These are phyloP conservation scores for Eupithecia tripunctaria DNA, from an alignment of 2,888 invertebrate species.

Conservation along the genomic window DNA sequence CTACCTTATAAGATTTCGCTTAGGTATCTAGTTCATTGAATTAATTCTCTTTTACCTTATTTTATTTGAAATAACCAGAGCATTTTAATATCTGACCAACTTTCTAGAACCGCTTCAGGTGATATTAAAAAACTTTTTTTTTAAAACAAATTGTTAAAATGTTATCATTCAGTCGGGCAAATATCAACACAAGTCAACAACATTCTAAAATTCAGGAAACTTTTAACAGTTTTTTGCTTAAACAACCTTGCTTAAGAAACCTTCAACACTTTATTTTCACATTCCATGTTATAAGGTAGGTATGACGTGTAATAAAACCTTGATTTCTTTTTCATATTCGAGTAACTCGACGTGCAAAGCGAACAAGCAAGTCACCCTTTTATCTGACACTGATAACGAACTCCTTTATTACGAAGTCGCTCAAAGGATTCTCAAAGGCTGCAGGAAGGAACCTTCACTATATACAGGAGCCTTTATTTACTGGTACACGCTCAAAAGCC, in stretches of 20 bases:
- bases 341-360: conserved; percentile 35
- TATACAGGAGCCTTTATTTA: neutral
- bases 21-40: neutral
- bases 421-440: conserved; percentile 9
- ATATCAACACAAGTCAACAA: neutral
- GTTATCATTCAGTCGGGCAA: neutral
- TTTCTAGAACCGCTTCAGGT: conserved; percentile 8
- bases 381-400: conserved; percentile 47
- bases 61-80: neutral
- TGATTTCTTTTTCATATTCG: conserved; percentile 15
- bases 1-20: neutral
- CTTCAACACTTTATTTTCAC: neutral
- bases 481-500: neutral
- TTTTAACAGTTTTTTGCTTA: neutral
- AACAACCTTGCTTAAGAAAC: neutral
- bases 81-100: conserved; percentile 3
- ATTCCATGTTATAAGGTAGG: neutral
- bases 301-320: conserved; percentile 1
- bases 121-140: conserved; percentile 21
- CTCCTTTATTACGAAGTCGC: conserved; percentile 42
- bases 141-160: neutral
- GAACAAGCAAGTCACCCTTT: conserved; percentile 35
- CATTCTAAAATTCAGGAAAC: neutral
- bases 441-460: neutral
- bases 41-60: neutral